Conservation (phyloP, 2,888 invertebrate genomes). For the Athetis lepigone region DNA sequence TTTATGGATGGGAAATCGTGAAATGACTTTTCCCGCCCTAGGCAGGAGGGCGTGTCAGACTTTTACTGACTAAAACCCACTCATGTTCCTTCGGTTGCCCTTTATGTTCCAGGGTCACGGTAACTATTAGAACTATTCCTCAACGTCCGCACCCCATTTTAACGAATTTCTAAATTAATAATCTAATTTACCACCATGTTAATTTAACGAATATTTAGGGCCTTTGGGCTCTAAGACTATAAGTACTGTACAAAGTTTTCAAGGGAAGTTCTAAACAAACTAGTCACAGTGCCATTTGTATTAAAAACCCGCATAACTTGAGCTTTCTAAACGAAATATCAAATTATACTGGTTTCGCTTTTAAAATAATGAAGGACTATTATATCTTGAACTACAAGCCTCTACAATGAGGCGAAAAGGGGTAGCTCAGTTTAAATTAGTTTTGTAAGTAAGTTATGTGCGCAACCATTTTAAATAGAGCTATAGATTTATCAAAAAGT, state of each 20-base stretch:
- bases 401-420: neutral
- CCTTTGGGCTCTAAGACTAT: neutral
- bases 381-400: conserved; percentile 6
- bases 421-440: conserved; percentile 19
- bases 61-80: too few relatives aligned
- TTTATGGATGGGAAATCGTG: too few relatives aligned
- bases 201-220: too few relatives aligned
- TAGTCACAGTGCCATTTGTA: neutral
- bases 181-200: too few relatives aligned
- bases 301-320: neutral
- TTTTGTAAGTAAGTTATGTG: neutral
- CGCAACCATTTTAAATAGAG: neutral
- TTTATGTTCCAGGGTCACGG: too few relatives aligned
- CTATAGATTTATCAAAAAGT: neutral
- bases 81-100: too few relatives aligned
- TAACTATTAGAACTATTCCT: too few relatives aligned
- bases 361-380: neutral
- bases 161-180: too few relatives aligned
- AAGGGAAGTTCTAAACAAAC: conserved; percentile 9
- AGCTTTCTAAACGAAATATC: conserved; percentile 7
- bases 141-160: too few relatives aligned
- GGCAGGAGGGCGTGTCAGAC: too few relatives aligned
- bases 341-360: neutral
- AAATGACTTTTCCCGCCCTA: too few relatives aligned
- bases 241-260: conserved; percentile 16